Evolutionary conservation across 2,888 invertebrate genomes (phyloP).

Genomic region (Caenorhabditis imperialis): DNA sequence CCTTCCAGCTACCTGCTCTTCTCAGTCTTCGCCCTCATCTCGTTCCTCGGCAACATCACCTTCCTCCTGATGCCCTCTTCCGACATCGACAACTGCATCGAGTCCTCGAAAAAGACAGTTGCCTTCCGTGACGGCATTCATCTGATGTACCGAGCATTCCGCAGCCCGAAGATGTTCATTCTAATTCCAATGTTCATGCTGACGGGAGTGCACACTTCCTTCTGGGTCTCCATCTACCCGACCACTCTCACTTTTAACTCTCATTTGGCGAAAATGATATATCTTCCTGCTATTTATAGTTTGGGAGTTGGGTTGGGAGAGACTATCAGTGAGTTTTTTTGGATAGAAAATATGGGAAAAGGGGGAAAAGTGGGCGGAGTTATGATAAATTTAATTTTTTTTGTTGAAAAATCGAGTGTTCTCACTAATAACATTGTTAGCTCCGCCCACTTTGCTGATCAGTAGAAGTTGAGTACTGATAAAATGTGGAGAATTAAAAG

Average conservation of each 20-base stretch:
- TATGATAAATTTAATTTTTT: no score
- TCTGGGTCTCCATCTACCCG: conserved; percentile 66
- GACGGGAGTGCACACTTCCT: conserved; percentile 53
- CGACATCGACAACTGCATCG: conserved; percentile 62
- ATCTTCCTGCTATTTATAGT: conserved; percentile 63
- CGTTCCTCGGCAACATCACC: conserved; percentile 56
- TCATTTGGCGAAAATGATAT: conserved; percentile 48
- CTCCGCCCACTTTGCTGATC: no score
- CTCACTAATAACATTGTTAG: no score
- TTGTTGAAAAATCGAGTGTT: no score
- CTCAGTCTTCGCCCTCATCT: conserved; percentile 59
- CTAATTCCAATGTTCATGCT: conserved; percentile 47
- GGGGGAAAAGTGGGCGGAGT: no score
- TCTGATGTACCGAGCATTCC: conserved; percentile 49
- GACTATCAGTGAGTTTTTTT: conserved; percentile 57
- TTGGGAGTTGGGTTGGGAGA: conserved; percentile 61
- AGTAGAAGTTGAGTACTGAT: no score
- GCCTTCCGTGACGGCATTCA: conserved; percentile 46
- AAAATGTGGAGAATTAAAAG: no score
- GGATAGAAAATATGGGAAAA: no score
- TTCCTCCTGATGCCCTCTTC: conserved; percentile 57
- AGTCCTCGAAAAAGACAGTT: conserved; percentile 45
- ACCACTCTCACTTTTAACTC: conserved; percentile 64
- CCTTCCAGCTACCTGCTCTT: conserved; percentile 56
- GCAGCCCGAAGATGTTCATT: conserved; percentile 51